phyloP scores from a whole-genome alignment of 2,797 vertebrate genomes.

The Siniperca obscura region DNA sequence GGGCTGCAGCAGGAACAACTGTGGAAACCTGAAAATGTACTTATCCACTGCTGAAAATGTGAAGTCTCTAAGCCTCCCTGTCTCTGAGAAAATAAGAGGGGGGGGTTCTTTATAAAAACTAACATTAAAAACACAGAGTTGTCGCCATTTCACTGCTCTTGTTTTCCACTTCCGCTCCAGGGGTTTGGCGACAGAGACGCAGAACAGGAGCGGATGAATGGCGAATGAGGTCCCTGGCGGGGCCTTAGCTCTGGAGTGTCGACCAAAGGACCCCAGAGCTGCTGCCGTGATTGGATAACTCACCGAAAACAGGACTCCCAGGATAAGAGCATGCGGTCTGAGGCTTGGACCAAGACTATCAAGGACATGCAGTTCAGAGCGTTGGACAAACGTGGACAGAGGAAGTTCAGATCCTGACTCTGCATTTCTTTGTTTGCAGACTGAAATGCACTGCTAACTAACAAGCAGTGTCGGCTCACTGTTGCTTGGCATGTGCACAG shows the following conservation, averaged over 20 bases:
- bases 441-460: conserved; percentile 52
- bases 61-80: conserved; percentile 29
- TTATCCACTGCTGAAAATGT: conserved; percentile 39
- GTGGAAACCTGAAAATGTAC: conserved; percentile 56
- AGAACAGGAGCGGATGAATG: conserved; percentile 28
- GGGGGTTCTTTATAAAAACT: conserved; percentile 18
- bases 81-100: conserved; percentile 19
- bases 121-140: conserved; percentile 41
- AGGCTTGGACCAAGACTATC: conserved; percentile 44
- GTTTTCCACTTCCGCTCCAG: conserved; percentile 65
- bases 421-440: conserved; percentile 57
- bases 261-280: conserved; percentile 30
- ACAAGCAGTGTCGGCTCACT: conserved; percentile 18
- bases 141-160: conserved; percentile 53
- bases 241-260: conserved; percentile 20
- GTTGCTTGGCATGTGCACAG: conserved; percentile 21
- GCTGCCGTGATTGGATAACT: conserved; percentile 31
- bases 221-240: conserved; percentile 17
- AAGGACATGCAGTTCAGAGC: conserved; percentile 28
- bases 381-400: conserved; percentile 19
- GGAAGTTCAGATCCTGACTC: conserved; percentile 43
- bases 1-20: conserved; percentile 30
- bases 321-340: conserved; percentile 54
- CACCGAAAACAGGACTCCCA: conserved; percentile 34
- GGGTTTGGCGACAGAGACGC: conserved; percentile 60